Base-by-base conservation (phyloP, 2,888 invertebrate genomes). In the Ferrisia virgata region DNA sequence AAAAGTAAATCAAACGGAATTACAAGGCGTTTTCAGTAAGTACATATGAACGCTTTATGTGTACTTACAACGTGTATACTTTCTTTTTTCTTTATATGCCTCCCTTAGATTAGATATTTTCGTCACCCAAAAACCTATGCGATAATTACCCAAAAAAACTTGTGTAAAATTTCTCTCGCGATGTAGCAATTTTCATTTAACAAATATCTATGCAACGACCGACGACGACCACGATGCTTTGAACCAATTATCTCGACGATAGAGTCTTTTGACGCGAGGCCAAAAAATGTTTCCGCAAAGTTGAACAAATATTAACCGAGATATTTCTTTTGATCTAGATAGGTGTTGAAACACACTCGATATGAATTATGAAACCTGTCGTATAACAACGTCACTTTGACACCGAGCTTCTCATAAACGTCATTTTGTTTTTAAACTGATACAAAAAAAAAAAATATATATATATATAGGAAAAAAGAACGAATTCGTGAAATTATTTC, bases 181-280 rank as follows among this genome's bases (percentile, higher is more conserved):
- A 18, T 76, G 72, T 76, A 28, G n/a, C 28, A 76, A 76, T 76
- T 33, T 76, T 76, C 72, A 36, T 76, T 36, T 18, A 76, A 76
- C 36, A 76, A 76, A 76, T 28, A 72, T 36, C 36, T 18, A 76
- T 36, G n/a, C n/a, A n/a, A n/a, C n/a, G n/a, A n/a, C n/a, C n/a
- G n/a, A n/a, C n/a, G n/a, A n/a, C n/a, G n/a, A n/a, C n/a, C n/a
- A n/a, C 72, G 36, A 69, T 31, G 69, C 69, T 18, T 72, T 76
- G 72, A 76, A 76, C 72, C 72, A 76, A 76, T 76, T 76, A 76
- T 76, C 72, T 76, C 72, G 72, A 76, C 72, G 72, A 76, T 76
- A 36, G 33, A 76, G 72, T 76, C 72, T 76, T 76, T 76, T 76
- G 72, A 76, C 36, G 18, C 1, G 33, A 1, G 36, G 72, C 72